Evolutionary conservation across 2,888 invertebrate genomes (phyloP).

Genomic region (Pristionchus arcanus): DNA sequence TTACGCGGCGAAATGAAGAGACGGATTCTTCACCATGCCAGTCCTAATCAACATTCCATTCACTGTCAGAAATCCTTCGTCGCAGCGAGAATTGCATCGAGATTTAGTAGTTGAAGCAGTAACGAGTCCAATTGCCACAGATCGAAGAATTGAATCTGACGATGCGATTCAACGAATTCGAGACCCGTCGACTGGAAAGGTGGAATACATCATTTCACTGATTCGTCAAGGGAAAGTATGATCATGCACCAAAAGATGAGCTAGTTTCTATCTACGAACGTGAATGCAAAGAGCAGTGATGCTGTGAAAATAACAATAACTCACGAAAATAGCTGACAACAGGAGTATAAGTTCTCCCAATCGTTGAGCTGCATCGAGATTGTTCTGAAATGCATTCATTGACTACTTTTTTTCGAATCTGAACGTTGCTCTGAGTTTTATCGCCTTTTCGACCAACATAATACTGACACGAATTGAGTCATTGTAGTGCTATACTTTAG

Average conservation of each 20-base stretch:
- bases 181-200: conserved; percentile 74
- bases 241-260: no score
- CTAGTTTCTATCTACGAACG: no score
- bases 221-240: no score
- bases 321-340: conserved; percentile 75
- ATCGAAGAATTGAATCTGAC: conserved; percentile 76
- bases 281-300: no score
- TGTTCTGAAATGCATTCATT: background rate
- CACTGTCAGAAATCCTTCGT: conserved; percentile 48
- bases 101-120: conserved; percentile 72
- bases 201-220: no score
- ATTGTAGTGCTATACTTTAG: no score
- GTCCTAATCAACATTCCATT: background rate
- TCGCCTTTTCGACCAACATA: no score
- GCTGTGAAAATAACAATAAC: conserved; percentile 14
- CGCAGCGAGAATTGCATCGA: conserved; percentile 63
- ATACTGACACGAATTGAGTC: no score
- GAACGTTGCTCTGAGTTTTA: no score
- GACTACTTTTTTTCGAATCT: background rate
- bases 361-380: conserved; percentile 67
- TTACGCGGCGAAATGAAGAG: background rate
- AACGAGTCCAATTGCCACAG: conserved; percentile 75
- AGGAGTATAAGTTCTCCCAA: conserved; percentile 73
- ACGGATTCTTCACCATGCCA: background rate
- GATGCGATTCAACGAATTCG: conserved; percentile 76